Percentiles rank a stretch among this genome's conserved stretches.
phyloP scores from a whole-genome alignment of 2,797 vertebrate genomes.

The Oophaga sylvatica region DNA sequence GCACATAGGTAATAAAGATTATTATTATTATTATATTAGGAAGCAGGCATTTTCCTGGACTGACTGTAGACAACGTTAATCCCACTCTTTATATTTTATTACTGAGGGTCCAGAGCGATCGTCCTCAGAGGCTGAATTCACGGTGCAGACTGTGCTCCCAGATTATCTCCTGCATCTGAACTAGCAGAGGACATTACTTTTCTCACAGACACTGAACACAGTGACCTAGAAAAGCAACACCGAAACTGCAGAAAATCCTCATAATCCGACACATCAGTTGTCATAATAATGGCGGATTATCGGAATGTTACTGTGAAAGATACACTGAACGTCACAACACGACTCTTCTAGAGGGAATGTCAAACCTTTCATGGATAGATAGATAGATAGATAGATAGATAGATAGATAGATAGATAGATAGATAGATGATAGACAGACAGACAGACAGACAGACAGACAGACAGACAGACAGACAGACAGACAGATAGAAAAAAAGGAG shows the following conservation, averaged over 20 bases:
- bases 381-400: no score
- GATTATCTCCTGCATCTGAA: slow-evolving; percentile 26
- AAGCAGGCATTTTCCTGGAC: background rate
- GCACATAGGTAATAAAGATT: background rate
- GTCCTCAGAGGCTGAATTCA: background rate
- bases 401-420: no score
- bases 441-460: no score
- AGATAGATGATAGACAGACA: no score
- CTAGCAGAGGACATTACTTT: slow-evolving; percentile 7
- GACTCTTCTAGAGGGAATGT: background rate
- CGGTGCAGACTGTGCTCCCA: background rate
- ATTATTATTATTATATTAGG: background rate
- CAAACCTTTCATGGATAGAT: no score
- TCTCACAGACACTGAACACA: background rate
- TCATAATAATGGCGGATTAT: background rate
- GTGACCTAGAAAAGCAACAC: background rate
- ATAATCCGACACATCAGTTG: background rate
- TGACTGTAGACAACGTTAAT: background rate
- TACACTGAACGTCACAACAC: background rate
- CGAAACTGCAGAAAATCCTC: background rate
- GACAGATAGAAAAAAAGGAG: no score
- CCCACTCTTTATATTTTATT: background rate
- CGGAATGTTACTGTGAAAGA: background rate
- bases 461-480: no score
- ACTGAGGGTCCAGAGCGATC: background rate